Base-by-base conservation (phyloP, 2,797 vertebrate species). In the Myioborus melanocephalus region DNA sequence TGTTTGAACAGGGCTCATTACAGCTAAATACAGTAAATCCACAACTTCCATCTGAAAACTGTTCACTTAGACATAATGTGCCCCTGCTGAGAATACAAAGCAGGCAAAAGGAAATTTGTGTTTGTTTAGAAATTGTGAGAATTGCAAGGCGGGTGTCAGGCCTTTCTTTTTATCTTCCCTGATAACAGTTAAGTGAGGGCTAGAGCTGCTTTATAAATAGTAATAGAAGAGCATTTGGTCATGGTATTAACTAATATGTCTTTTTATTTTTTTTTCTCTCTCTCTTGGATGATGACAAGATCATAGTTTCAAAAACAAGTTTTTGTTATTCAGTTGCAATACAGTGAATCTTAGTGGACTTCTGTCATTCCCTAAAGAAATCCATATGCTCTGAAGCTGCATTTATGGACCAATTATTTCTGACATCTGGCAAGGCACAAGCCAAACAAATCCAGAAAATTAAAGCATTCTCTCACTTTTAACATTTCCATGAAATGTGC, bases 181-280 rank as follows among this genome's bases (percentile, higher is more conserved):
- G 60, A 91, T 43, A 88, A 79, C 43, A 72, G 41, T 22, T 47
- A 88, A 61, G 56, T 7, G 21, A 69, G 69, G 47, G 43, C 43
- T 55, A 69, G 65, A 83, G 19, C 18, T 15, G 22, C 34, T 90
- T 91, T 63, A 70, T 84, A 93, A 79, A 91, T 43, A 94, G 80
- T 47, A 90, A 50, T 41, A 91, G 72, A 88, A 87, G 90, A 90
- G 27, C 44, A 90, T 89, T 92, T 96, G 90, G 94, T 96, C 85
- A 26, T 59, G 32, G 19, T 57, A 63, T 65, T 65, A 81, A 43
- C 65, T 57, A 68, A 70, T 69, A 73, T 8, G 11, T 16, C 3
- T 3, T 28, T 47, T 57, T 37, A 37, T 37, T 82, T 50, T 2
- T 30, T 68, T 55, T 32, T 61, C 49, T 83, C 20, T 43, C 20